A percentile compares a stretch with the other conserved stretches of the same genome.
phyloP scores from a whole-genome alignment of 2,797 vertebrate species.

The Sebastes umbrosus region DNA sequence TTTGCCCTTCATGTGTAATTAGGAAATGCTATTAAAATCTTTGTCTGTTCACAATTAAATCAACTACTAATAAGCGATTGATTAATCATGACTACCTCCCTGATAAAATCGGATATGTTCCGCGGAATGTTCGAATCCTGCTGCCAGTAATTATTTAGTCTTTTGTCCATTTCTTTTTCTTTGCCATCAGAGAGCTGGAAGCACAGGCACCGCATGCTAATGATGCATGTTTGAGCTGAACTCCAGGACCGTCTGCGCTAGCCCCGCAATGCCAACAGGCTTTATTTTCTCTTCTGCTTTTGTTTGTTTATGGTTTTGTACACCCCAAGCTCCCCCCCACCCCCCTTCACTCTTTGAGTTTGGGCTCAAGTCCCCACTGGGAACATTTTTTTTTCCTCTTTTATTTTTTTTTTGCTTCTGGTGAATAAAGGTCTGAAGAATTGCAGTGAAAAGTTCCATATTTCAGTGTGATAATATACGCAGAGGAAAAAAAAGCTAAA shows the following conservation, averaged over 20 bases:
- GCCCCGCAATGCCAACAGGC: slow-evolving; percentile 53
- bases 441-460: slow-evolving; percentile 51
- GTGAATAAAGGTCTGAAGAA: slow-evolving; percentile 52
- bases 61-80: slow-evolving; percentile 57
- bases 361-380: slow-evolving; percentile 44
- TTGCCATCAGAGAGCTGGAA: slow-evolving; percentile 65
- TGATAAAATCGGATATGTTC: slow-evolving; percentile 64
- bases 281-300: slow-evolving; percentile 57
- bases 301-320: slow-evolving; percentile 67
- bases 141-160: slow-evolving; percentile 64
- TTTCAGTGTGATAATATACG: slow-evolving; percentile 47
- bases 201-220: slow-evolving; percentile 70
- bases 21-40: slow-evolving; percentile 55
- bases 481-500: slow-evolving; percentile 56
- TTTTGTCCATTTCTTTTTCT: slow-evolving; percentile 60
- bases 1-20: slow-evolving; percentile 55
- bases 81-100: slow-evolving; percentile 59
- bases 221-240: slow-evolving; percentile 72
- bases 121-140: slow-evolving; percentile 55
- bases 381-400: neutral
- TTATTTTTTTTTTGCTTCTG: slow-evolving; percentile 19
- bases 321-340: neutral
- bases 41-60: slow-evolving; percentile 63
- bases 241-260: slow-evolving; percentile 63
- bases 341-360: slow-evolving; percentile 30